Conservation (phyloP, 2,113 vertebrate species). For the Vulpes vulpes region DNA sequence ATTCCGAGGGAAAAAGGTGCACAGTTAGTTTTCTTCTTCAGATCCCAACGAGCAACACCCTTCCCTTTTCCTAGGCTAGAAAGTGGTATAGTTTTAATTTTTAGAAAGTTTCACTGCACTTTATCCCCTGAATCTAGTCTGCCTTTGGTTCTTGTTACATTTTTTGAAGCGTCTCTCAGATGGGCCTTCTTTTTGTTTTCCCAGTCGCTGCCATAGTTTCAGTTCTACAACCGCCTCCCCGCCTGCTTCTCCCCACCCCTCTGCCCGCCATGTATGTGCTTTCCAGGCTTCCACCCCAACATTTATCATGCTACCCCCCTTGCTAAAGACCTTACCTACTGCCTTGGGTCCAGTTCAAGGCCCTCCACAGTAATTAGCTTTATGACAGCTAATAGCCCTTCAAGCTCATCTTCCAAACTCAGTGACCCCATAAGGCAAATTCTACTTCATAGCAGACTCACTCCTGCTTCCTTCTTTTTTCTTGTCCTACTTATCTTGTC, state of each 20-base stretch:
- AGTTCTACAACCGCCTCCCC: accelerated
- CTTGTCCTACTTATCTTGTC: neutral
- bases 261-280: accelerated
- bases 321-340: neutral
- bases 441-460: neutral
- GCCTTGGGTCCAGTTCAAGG: neutral
- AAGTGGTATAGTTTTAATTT: neutral
- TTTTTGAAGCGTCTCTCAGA: neutral
- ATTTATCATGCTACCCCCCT: no score
- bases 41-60: neutral
- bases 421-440: neutral
- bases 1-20: neutral
- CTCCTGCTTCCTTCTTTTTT: neutral
- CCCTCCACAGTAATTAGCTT: neutral
- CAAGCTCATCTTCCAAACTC: neutral
- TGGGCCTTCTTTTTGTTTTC: neutral
- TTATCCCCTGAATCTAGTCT: neutral
- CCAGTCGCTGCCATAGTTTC: neutral
- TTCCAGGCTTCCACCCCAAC: neutral
- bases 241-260: accelerated
- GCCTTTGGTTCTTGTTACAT: neutral
- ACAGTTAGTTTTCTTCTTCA: slow-evolving; percentile 28
- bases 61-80: neutral
- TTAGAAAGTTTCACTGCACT: neutral
- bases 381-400: neutral